Evolutionary conservation across 2,888 invertebrate genomes (phyloP).

Genomic region (Eilema griseolum): DNA sequence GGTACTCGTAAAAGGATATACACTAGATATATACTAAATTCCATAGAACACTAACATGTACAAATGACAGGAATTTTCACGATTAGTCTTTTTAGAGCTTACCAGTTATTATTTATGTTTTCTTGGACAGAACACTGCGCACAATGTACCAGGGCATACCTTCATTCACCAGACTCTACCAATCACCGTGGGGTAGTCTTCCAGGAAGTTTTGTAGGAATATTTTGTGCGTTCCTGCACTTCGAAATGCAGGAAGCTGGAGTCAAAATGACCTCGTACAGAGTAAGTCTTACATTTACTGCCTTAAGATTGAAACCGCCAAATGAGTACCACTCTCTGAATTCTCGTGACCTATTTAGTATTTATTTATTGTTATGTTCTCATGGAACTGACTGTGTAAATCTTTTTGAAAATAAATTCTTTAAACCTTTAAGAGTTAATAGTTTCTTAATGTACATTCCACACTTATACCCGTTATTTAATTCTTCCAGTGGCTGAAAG

Average conservation of each 20-base stretch:
- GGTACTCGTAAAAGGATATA: no score
- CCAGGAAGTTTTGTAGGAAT: slow-evolving; percentile 59
- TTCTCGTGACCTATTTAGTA: no score
- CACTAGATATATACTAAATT: slow-evolving; percentile 14
- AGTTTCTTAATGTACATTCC: neutral
- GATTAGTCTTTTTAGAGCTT: neutral
- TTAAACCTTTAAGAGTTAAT: neutral
- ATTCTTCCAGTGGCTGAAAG: slow-evolving; percentile 48
- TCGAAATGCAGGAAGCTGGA: slow-evolving; percentile 52
- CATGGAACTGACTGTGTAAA: no score
- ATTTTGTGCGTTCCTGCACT: slow-evolving; percentile 55
- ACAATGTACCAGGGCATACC: slow-evolving; percentile 56
- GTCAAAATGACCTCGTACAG: slow-evolving; percentile 43
- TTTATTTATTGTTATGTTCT: no score
- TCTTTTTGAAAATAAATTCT: no score
- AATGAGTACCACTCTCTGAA: no score
- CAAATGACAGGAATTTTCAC: no score
- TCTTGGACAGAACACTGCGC: slow-evolving; percentile 44
- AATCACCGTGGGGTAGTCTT: slow-evolving; percentile 63
- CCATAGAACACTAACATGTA: neutral
- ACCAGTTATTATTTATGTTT: neutral
- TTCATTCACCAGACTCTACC: slow-evolving; percentile 61
- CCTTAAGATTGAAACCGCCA: no score
- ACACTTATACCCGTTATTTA: neutral
- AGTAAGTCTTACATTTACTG: slow-evolving; percentile 38